Evolutionary conservation across 2,797 vertebrate species (phyloP).

Genomic region (Margarornis squamiger): DNA sequence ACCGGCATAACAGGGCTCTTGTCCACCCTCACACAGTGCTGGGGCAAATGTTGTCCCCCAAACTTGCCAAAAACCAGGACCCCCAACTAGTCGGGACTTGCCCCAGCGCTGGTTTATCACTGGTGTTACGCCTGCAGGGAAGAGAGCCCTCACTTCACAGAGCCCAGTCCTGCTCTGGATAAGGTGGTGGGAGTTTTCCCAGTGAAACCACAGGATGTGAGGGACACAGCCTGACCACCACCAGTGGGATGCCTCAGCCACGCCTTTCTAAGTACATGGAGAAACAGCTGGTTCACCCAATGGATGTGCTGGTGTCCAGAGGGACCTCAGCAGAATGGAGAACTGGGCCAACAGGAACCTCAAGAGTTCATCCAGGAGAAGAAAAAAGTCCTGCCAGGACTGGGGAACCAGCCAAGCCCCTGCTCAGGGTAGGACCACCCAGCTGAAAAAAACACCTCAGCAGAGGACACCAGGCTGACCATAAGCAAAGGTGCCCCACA

Average conservation of each 20-base stretch:
- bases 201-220: accelerated
- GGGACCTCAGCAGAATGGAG: no score
- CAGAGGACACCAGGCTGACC: no score
- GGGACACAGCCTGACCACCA: neutral
- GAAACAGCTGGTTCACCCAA: neutral
- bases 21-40: accelerated
- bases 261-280: neutral
- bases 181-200: no score
- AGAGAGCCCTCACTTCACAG: no score
- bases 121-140: no score
- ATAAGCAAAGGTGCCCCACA: no score
- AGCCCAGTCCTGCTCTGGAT: no score
- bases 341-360: neutral
- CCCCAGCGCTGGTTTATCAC: no score
- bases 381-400: neutral
- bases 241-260: neutral
- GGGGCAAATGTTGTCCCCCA: neutral
- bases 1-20: neutral
- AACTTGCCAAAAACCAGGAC: no score
- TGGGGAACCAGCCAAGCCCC: neutral
- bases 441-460: no score
- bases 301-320: neutral
- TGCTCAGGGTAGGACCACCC: no score
- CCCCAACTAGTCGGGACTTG: no score
- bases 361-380: neutral